Evolutionary conservation across 2,113 vertebrate genomes (phyloP), one percentile per base, ranked within the genome.

Genomic region (Alosa alosa): DNA sequence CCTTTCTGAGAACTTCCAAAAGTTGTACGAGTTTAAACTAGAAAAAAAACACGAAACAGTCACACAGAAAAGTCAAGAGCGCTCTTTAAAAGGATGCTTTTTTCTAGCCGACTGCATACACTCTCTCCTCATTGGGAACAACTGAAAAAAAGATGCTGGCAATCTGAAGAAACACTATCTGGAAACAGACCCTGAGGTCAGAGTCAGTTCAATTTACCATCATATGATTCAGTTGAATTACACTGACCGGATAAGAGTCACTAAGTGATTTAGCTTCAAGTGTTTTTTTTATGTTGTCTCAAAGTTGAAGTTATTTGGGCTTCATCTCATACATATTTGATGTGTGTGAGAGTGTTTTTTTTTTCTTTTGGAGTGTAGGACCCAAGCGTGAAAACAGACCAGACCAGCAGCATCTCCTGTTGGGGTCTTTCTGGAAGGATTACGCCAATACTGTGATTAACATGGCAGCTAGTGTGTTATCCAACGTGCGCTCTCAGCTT

Each of bases 111-210:
- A 44, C 41, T 44, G 41, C 41, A 44, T 3, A 44, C 41, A 44
- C 41, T 44, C 41, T 44, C 41, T 44, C 41, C 41, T 44, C 41
- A 4, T 44, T 44, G 41, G 41, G 4, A 44, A 44, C 41, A 2
- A 44, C 41, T 4, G 41, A 44, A 44, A 44, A 44, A 44, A 44
- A 44, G 41, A 44, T 44, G 41, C 1, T 44, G 41, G 41, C 41
- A 44, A 44, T 44, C 41, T 44, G 41, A 44, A 44, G 41, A 44
- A 99, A 83, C 98, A 97, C 99, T 90, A 25, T 83, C 86, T 44
- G 88, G 89, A 82, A 86, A 87, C 84, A 89, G 89, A 36, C 86
- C 47, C 18, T 64, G 22, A 20, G 22, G 4, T 64, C 22, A 25
- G n/a, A 64, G 22, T 15, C 31, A 39, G 13, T 36, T 39, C 13